phyloP scores from a whole-genome alignment of 2,888 invertebrate species.

The Conus canariensis region DNA sequence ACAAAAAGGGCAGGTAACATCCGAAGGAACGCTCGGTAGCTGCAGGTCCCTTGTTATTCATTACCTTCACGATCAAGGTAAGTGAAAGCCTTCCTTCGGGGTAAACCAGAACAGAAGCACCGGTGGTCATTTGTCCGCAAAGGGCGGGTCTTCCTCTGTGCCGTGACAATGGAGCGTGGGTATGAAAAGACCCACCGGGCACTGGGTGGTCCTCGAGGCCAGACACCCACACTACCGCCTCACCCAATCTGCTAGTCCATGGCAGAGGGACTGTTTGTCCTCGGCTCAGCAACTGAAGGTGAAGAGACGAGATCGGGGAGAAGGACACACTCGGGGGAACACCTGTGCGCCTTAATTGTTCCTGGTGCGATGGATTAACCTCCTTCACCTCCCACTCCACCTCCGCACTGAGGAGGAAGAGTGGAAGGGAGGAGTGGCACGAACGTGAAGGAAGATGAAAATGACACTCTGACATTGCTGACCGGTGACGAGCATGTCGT shows the following conservation, averaged over 20 bases:
- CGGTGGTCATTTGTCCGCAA: conserved; percentile 5
- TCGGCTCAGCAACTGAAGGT: background rate
- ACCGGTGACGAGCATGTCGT: background rate
- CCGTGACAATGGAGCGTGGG: background rate
- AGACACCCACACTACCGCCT: background rate
- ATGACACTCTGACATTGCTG: background rate
- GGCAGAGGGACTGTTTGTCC: background rate
- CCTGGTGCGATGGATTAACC: background rate
- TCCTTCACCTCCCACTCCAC: background rate
- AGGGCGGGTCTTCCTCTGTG: background rate
- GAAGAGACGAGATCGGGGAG: background rate
- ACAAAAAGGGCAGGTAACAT: too few species aligned
- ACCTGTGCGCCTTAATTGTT: background rate
- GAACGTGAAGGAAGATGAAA: background rate
- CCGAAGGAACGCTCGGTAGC: too few species aligned
- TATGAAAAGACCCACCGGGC: background rate
- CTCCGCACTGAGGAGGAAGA: background rate
- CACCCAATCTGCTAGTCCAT: background rate
- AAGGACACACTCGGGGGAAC: background rate
- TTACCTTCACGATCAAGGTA: too few species aligned
- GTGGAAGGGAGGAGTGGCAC: background rate
- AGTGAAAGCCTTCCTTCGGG: too few species aligned
- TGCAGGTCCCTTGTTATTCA: too few species aligned
- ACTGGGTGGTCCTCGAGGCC: background rate
- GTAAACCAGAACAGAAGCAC: too few species aligned